Evolutionary conservation across 2,888 invertebrate species (phyloP).

Genomic region (Pyrochroa serraticornis): DNA sequence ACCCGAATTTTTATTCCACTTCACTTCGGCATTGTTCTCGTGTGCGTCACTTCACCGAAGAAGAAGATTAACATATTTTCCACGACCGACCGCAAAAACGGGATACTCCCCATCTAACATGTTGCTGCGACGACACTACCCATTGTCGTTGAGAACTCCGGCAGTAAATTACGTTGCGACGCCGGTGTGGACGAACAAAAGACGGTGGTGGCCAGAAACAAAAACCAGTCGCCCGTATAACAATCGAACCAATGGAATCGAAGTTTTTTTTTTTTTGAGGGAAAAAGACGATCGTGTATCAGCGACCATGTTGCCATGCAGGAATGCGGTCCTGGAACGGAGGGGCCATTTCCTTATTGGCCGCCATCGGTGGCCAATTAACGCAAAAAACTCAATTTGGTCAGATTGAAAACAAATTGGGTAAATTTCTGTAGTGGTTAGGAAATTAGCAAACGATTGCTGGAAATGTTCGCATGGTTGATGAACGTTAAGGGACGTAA

Average conservation of each 20-base stretch:
- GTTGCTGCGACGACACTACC: not conserved
- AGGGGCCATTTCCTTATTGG: conserved; percentile 43
- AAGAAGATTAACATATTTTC: conserved; percentile 35
- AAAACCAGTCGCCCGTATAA: conserved; percentile 54
- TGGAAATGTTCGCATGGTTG: too few relatives aligned
- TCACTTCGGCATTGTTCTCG: conserved; percentile 32
- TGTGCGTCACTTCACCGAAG: conserved; percentile 30
- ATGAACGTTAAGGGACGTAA: too few relatives aligned
- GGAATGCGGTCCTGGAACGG: conserved; percentile 27
- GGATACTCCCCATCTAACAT: too few relatives aligned
- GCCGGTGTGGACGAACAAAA: conserved; percentile 43
- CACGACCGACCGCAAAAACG: conserved; percentile 4
- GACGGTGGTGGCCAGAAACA: conserved; percentile 41
- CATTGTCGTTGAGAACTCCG: conserved; percentile 1
- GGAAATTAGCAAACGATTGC: too few relatives aligned
- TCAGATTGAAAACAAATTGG: conserved; percentile 38
- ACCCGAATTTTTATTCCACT: conserved; percentile 33
- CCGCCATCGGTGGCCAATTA: conserved; percentile 41
- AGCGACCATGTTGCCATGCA: conserved; percentile 2
- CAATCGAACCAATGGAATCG: conserved; percentile 54
- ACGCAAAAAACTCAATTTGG: conserved; percentile 29
- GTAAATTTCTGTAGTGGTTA: not conserved
- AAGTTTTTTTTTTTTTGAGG: not conserved
- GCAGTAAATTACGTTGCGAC: conserved; percentile 2
- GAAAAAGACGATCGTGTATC: conserved; percentile 1